Conservation (phyloP, 2,113 vertebrate species). For the Talpa occidentalis region DNA sequence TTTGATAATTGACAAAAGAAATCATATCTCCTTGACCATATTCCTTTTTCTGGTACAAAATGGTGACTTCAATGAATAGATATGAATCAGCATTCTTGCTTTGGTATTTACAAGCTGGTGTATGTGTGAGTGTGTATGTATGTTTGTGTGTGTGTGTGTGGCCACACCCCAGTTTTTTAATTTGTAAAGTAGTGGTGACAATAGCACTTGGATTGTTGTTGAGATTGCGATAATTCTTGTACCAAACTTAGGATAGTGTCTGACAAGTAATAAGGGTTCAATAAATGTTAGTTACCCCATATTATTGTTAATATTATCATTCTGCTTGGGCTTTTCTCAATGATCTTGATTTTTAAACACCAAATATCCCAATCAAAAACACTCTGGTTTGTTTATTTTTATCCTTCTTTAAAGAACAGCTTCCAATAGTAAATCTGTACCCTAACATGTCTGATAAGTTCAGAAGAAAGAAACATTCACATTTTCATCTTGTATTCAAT, state of each 20-base stretch:
- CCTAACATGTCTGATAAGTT: neutral
- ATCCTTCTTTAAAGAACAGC: neutral
- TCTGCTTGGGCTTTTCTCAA: neutral
- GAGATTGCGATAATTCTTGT: conserved; percentile 4
- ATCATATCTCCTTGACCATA: neutral
- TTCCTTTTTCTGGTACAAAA: neutral
- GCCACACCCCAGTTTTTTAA: neutral
- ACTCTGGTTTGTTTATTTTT: neutral
- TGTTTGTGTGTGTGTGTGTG: neutral
- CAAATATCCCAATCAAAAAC: neutral
- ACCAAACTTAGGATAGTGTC: neutral
- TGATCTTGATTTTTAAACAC: conserved; percentile 38
- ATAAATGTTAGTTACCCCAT: neutral
- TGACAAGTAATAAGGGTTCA: neutral
- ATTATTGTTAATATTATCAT: neutral
- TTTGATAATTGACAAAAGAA: neutral
- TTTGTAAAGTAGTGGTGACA: neutral
- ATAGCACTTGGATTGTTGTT: neutral
- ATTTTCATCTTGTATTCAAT: neutral
- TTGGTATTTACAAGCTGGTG: neutral
- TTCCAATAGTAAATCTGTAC: neutral
- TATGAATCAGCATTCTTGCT: neutral
- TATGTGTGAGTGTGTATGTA: neutral
- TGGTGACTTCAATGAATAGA: neutral
- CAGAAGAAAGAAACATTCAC: neutral